phyloP scores from a whole-genome alignment of 2,113 vertebrate genomes.

The Urocynchramus pylzowi region DNA sequence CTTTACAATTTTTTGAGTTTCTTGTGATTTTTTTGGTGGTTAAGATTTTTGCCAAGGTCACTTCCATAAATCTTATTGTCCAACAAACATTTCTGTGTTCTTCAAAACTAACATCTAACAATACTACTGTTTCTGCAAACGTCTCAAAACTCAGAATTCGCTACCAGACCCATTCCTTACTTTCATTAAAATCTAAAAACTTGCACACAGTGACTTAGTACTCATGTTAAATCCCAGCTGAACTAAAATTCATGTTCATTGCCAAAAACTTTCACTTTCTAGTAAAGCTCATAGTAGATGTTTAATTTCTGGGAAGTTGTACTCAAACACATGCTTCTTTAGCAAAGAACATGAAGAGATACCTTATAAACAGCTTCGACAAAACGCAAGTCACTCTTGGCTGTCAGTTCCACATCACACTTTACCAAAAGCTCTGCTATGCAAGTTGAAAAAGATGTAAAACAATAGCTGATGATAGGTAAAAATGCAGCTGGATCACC shows the following conservation, averaged over 20 bases:
- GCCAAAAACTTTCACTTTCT: background rate
- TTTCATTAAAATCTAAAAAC: background rate
- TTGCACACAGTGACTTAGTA: background rate
- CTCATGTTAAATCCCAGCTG: background rate
- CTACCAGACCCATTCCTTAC: background rate
- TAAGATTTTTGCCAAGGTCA: background rate
- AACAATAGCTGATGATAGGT: slow-evolving; percentile 86
- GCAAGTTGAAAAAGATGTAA: slow-evolving; percentile 85
- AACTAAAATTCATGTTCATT: background rate
- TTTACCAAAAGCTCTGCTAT: slow-evolving; percentile 83
- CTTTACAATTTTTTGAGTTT: background rate
- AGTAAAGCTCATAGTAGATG: background rate
- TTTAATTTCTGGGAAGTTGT: background rate
- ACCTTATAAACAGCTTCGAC: slow-evolving; percentile 92
- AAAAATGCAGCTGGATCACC: slow-evolving; percentile 86
- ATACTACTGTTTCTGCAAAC: background rate
- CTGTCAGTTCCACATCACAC: slow-evolving; percentile 79
- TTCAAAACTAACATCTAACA: background rate
- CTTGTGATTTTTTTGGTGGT: background rate
- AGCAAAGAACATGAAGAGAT: background rate
- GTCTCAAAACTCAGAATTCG: background rate
- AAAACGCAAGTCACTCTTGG: slow-evolving; percentile 90
- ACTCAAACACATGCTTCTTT: background rate
- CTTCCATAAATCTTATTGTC: background rate
- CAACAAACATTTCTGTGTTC: background rate